Evolutionary conservation across 2,888 invertebrate species (phyloP).

Genomic region (Malachius bipustulatus): DNA sequence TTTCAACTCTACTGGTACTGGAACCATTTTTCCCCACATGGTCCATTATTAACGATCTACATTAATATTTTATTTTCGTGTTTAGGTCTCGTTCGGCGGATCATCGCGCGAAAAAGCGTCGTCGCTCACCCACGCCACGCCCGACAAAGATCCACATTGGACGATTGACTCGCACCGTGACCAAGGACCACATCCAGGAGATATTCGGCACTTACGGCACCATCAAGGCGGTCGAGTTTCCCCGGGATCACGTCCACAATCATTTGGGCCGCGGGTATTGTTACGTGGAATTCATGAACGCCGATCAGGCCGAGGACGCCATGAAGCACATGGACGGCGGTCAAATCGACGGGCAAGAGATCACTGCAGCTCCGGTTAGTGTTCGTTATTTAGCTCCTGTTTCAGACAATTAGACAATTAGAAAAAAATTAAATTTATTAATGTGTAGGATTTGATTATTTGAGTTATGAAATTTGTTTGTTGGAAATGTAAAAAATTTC

Average conservation of each 20-base stretch:
- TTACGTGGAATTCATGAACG: slow-evolving; percentile 86
- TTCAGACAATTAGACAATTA: too few species aligned
- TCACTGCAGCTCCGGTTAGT: slow-evolving; percentile 91
- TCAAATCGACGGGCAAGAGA: slow-evolving; percentile 76
- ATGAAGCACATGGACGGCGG: slow-evolving; percentile 99
- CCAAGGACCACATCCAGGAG: slow-evolving; percentile 78
- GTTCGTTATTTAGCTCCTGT: too few species aligned
- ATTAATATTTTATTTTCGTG: too few species aligned
- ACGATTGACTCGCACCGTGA: slow-evolving; percentile 82
- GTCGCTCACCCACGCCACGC: slow-evolving; percentile 79
- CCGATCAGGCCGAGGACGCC: slow-evolving; percentile 95
- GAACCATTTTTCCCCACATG: too few species aligned
- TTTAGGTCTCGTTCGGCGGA: slow-evolving; percentile 42
- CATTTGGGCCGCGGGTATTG: slow-evolving; percentile 87
- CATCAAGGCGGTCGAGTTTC: slow-evolving; percentile 82
- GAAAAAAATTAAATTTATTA: too few species aligned
- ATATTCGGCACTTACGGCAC: slow-evolving; percentile 83
- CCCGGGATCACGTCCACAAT: slow-evolving; percentile 76
- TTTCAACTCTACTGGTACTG: too few species aligned
- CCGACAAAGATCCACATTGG: slow-evolving; percentile 93
- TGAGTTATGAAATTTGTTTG: too few species aligned
- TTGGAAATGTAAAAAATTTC: too few species aligned
- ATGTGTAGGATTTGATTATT: too few species aligned
- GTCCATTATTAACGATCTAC: too few species aligned
- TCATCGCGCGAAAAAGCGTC: slow-evolving; percentile 56